phyloP scores from a whole-genome alignment of 2,888 invertebrate species.

The Synergus umbraculus region DNA sequence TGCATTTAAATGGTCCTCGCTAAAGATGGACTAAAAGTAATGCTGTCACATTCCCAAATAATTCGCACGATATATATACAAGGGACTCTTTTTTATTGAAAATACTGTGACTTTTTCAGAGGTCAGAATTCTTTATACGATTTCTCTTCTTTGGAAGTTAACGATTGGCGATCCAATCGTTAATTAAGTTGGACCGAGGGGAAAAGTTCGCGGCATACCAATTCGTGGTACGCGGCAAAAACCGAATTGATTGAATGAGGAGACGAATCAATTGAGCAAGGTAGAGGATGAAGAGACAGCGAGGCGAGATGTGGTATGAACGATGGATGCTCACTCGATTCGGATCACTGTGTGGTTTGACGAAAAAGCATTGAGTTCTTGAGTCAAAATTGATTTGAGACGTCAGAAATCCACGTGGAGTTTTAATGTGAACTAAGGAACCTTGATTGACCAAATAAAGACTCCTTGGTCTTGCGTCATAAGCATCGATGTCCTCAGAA shows the following conservation, averaged over 20 bases:
- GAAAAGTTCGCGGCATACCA: slow-evolving; percentile 21
- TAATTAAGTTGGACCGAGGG: slow-evolving; percentile 14
- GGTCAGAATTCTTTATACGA: not conserved
- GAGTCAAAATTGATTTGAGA: slow-evolving; percentile 7
- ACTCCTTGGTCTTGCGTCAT: slow-evolving; percentile 55
- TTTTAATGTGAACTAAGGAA: slow-evolving; percentile 13
- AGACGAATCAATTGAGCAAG: slow-evolving; percentile 26
- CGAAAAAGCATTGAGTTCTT: not conserved
- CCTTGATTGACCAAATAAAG: slow-evolving; percentile 54
- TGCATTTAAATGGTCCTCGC: not conserved
- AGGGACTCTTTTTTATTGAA: not conserved
- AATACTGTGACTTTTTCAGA: not conserved
- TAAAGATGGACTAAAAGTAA: not conserved
- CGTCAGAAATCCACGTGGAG: not conserved
- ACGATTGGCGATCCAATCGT: not conserved
- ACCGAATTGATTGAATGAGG: slow-evolving; percentile 12
- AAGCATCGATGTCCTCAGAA: slow-evolving; percentile 54
- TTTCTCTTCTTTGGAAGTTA: slow-evolving; percentile 1
- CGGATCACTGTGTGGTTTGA: not conserved
- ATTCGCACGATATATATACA: not conserved
- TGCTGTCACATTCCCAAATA: not conserved
- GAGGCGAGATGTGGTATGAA: not conserved
- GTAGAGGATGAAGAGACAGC: not conserved
- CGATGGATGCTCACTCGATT: not conserved
- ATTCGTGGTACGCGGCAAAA: slow-evolving; percentile 6